Percentiles rank a stretch among this genome's conserved stretches.
These are phyloP conservation scores for Orestias chungarensis DNA, from an alignment of 2,797 vertebrate genomes.

Conservation along the genomic window DNA sequence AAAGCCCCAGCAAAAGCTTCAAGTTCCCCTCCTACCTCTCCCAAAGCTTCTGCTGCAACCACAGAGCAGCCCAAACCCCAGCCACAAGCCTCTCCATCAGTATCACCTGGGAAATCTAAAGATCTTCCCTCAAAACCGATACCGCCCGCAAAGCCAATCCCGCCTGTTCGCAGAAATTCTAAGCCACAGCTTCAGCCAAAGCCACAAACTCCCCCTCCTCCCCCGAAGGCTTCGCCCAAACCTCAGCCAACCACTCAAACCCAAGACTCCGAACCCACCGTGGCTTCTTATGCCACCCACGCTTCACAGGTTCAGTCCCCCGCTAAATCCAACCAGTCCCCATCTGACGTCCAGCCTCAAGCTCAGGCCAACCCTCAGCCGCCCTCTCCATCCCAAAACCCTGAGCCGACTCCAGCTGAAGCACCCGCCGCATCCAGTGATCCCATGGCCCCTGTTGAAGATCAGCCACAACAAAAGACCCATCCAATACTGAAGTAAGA, in stretches of 20 bases:
- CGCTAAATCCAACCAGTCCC: conserved; percentile 63
- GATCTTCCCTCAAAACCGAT: conserved; percentile 81
- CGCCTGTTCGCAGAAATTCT: conserved; percentile 82
- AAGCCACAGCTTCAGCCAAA: conserved; percentile 83
- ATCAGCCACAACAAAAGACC: conserved; percentile 86
- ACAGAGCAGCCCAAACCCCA: conserved; percentile 86
- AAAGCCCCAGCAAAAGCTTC: conserved; percentile 32
- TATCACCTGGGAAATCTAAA: conserved; percentile 81
- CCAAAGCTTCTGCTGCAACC: conserved; percentile 77
- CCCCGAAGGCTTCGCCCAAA: conserved; percentile 66
- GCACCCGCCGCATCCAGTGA: conserved; percentile 62
- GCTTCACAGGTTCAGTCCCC: conserved; percentile 68
- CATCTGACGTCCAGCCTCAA: conserved; percentile 77
- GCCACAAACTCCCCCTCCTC: conserved; percentile 76
- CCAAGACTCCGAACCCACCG: conserved; percentile 32
- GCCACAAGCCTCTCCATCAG: conserved; percentile 80
- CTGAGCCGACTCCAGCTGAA: conserved; percentile 52
- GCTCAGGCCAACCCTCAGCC: conserved; percentile 61
- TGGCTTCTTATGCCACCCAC: conserved; percentile 59
- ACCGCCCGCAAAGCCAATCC: conserved; percentile 82
- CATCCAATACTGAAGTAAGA: conserved; percentile 99
- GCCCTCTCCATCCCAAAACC: conserved; percentile 48
- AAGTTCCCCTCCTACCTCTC: conserved; percentile 18
- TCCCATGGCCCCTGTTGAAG: conserved; percentile 74
- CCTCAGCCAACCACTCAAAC: conserved; percentile 53